phyloP scores from a whole-genome alignment of 2,113 vertebrate genomes.

The Hoplias malabaricus region DNA sequence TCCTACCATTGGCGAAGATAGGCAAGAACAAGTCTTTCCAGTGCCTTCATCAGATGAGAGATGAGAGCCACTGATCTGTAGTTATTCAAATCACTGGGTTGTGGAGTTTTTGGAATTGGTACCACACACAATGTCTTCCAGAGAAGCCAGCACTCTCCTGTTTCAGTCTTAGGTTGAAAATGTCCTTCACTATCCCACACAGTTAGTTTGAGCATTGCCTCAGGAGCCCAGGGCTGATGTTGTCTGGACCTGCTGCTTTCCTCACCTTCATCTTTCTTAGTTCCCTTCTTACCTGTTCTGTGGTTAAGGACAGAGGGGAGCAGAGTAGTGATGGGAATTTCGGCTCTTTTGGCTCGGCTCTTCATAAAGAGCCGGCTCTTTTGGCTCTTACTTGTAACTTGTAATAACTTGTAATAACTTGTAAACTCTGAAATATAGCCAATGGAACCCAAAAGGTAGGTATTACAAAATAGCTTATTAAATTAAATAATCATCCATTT shows the following conservation, averaged over 20 bases:
- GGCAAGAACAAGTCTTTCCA: conserved; percentile 25
- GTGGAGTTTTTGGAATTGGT: not conserved
- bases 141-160: not conserved
- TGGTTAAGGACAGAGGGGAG: too few relatives aligned
- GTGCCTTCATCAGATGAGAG: conserved; percentile 28
- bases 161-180: not conserved
- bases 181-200: not conserved
- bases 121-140: conserved; percentile 1
- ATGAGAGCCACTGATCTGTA: conserved; percentile 9
- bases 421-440: too few relatives aligned
- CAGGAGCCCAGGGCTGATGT: not conserved
- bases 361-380: too few relatives aligned
- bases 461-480: too few relatives aligned
- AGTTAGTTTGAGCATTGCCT: not conserved
- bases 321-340: too few relatives aligned
- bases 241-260: not conserved
- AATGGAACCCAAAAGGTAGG: too few relatives aligned
- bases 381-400: conserved; percentile 1
- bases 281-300: too few relatives aligned
- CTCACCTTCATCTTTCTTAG: too few relatives aligned
- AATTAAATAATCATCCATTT: too few relatives aligned
- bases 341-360: too few relatives aligned
- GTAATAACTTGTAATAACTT: too few relatives aligned
- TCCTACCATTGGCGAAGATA: not conserved
- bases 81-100: not conserved